Conservation (phyloP, 2,888 invertebrate genomes). For the Marasmarcha lunaedactyla region DNA sequence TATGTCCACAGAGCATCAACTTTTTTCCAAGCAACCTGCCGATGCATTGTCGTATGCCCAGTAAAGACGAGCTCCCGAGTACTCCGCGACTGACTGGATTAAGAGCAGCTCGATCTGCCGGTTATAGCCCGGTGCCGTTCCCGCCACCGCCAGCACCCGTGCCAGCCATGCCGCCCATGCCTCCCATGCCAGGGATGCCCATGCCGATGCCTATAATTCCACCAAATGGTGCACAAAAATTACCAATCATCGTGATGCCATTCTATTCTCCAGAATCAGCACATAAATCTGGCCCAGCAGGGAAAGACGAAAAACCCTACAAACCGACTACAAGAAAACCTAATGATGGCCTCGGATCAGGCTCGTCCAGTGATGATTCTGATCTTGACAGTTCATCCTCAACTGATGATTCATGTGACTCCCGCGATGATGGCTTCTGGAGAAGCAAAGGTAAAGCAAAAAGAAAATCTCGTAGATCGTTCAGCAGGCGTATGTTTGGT, state of each 20-base stretch:
- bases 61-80: conserved; percentile 11
- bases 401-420: neutral
- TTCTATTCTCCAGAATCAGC: conserved; percentile 47
- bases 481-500: neutral
- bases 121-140: neutral
- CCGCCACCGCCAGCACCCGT: conserved; percentile 6
- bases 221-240: conserved; percentile 32
- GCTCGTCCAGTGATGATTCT: neutral
- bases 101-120: conserved; percentile 22
- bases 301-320: conserved; percentile 3
- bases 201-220: conserved; percentile 18
- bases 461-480: neutral
- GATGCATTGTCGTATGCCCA: conserved; percentile 54
- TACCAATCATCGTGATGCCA: conserved; percentile 60
- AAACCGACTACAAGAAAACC: conserved; percentile 12
- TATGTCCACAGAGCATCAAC: conserved; percentile 42
- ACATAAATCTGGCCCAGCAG: conserved; percentile 18
- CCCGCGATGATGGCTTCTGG: neutral
- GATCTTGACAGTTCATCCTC: neutral
- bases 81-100: conserved; percentile 16
- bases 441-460: neutral
- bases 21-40: conserved; percentile 51
- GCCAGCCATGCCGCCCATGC: conserved; percentile 14
- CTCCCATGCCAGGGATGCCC: conserved; percentile 16
- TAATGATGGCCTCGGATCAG: neutral